phyloP scores from a whole-genome alignment of 1,140 invertebrate genomes.

The Hycleus cichorii region DNA sequence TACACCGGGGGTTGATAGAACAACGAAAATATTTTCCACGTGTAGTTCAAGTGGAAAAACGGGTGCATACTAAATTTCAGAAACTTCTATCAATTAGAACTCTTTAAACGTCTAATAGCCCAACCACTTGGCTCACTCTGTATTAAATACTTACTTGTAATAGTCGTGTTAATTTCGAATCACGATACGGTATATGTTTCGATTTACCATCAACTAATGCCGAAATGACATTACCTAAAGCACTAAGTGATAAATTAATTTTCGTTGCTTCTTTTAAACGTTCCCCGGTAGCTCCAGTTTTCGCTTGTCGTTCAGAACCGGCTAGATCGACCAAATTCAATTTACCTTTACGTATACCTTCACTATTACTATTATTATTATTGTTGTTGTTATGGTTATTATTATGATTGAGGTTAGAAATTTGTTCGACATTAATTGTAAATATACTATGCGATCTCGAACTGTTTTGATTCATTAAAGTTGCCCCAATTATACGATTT shows the following conservation, averaged over 20 bases:
- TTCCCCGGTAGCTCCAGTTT: conserved; percentile 80
- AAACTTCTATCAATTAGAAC: no score
- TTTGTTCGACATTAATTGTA: conserved; percentile 79
- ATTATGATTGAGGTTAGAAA: conserved; percentile 40
- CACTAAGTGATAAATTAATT: conserved; percentile 91
- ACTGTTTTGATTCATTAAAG: conserved; percentile 91
- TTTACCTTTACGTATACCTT: conserved; percentile 50
- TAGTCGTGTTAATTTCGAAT: conserved; percentile 87
- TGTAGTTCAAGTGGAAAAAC: no score
- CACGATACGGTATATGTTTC: conserved; percentile 87
- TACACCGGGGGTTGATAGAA: no score
- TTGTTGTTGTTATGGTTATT: conserved; percentile 36
- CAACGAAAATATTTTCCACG: no score
- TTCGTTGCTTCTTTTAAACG: conserved; percentile 89
- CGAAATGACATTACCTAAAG: conserved; percentile 90
- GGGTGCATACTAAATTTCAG: no score
- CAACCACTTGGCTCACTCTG: no score
- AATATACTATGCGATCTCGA: conserved; percentile 89
- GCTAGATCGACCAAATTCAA: conserved; percentile 88
- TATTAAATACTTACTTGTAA: conserved; percentile 60
- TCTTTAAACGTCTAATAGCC: no score
- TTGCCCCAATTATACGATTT: conserved; percentile 75
- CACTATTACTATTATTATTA: conserved; percentile 41
- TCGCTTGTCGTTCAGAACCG: conserved; percentile 78
- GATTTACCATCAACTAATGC: conserved; percentile 83